phyloP scores from a whole-genome alignment of 2,113 vertebrate genomes.

The Otus sunia region DNA sequence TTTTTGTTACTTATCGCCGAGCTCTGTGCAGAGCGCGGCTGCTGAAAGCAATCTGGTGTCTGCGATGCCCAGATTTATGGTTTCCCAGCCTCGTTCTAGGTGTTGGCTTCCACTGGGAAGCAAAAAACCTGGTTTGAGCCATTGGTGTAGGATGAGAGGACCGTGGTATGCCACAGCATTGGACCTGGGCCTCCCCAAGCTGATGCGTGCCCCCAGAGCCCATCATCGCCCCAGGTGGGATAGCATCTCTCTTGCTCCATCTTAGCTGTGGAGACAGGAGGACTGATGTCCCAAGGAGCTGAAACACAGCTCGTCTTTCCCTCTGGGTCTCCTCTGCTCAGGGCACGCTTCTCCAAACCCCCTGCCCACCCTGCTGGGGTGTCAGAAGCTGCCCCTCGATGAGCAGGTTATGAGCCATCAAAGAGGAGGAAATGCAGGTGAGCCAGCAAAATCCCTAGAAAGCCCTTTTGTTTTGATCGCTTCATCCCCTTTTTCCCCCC shows the following conservation, averaged over 20 bases:
- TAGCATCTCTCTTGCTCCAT: background rate
- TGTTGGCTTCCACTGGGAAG: conserved; percentile 19
- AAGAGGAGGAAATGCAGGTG: background rate
- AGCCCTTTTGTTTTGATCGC: background rate
- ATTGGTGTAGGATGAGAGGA: background rate
- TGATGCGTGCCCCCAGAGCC: background rate
- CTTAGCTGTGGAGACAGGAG: background rate
- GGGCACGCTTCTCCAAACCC: background rate
- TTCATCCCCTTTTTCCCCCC: background rate
- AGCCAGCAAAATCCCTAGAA: conserved; percentile 39
- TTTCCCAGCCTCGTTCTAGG: conserved; percentile 1
- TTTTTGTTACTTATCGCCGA: conserved; percentile 45
- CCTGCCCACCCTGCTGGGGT: rapidly evolving
- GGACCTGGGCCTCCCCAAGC: background rate
- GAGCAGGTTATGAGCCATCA: background rate
- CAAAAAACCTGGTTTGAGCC: background rate
- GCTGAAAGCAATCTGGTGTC: conserved; percentile 67
- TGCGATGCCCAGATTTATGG: conserved; percentile 57
- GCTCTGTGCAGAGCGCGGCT: conserved; percentile 24
- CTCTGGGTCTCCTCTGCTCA: background rate
- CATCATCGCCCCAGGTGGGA: background rate
- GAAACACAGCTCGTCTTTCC: background rate
- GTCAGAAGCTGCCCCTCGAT: background rate
- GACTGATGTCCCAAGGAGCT: background rate
- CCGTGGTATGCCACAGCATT: rapidly evolving